Evolutionary conservation across 2,888 invertebrate species (phyloP).

Genomic region (Amphimallon solstitiale): DNA sequence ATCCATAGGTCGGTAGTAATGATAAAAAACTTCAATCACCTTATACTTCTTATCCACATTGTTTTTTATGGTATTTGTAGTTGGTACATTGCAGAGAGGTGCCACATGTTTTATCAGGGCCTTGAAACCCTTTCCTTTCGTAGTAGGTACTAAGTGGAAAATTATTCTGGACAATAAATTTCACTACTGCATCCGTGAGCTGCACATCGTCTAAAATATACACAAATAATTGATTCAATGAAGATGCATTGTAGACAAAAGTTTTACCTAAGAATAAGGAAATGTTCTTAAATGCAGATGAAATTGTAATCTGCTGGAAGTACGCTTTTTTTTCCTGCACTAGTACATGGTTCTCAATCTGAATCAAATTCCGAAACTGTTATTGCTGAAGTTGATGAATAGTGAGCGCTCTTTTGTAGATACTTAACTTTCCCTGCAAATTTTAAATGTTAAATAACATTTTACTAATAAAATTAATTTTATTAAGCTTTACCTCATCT

Average conservation of each 20-base stretch:
- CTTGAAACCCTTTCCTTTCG: neutral
- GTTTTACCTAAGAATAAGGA: neutral
- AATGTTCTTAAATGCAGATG: neutral
- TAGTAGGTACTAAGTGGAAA: neutral
- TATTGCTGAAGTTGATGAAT: neutral
- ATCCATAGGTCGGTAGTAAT: neutral
- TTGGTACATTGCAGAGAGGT: neutral
- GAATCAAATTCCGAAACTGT: constrained; percentile 1
- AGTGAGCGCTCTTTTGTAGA: neutral
- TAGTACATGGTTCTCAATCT: neutral
- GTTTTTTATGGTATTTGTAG: neutral
- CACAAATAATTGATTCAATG: too few relatives aligned
- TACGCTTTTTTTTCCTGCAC: neutral
- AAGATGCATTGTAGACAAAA: neutral
- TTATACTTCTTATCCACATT: neutral
- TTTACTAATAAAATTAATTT: too few relatives aligned
- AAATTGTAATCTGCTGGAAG: neutral
- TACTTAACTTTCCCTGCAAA: neutral
- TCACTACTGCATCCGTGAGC: neutral
- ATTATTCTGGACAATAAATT: too few relatives aligned
- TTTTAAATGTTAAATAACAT: too few relatives aligned
- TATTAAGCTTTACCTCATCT: too few relatives aligned
- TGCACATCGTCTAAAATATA: neutral
- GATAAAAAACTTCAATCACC: neutral
- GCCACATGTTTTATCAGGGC: neutral